Conservation (phyloP, 2,888 invertebrate species). For the Hoplodrina ambigua region DNA sequence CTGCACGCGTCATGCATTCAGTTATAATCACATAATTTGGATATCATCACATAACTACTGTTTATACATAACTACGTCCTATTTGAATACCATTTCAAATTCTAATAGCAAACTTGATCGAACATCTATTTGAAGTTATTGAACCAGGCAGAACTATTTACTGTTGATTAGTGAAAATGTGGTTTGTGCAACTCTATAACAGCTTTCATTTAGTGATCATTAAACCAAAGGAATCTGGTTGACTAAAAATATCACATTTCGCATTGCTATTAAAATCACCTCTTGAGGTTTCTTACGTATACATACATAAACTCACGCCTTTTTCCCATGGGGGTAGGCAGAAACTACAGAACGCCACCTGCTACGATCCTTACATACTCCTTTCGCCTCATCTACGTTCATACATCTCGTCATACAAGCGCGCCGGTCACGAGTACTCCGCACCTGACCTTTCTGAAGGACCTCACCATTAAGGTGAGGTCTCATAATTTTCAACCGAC, state of each 20-base stretch:
- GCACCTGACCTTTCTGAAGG: too few relatives aligned
- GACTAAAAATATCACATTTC: background rate
- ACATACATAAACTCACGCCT: too few relatives aligned
- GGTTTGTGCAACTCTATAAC: constrained; percentile 1
- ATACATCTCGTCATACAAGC: too few relatives aligned
- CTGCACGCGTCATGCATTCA: constrained; percentile 71
- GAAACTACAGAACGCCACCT: too few relatives aligned
- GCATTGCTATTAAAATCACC: background rate
- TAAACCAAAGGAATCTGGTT: background rate
- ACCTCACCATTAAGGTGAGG: too few relatives aligned
- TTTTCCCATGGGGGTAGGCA: too few relatives aligned
- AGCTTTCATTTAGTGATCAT: constrained; percentile 22
- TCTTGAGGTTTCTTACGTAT: background rate
- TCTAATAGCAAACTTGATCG: constrained; percentile 66
- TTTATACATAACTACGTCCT: constrained; percentile 67
- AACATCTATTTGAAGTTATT: constrained; percentile 53
- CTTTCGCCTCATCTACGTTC: too few relatives aligned
- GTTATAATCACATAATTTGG: constrained; percentile 81
- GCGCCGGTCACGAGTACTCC: too few relatives aligned
- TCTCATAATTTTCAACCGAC: too few relatives aligned
- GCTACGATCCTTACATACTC: too few relatives aligned
- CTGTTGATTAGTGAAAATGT: constrained; percentile 35
- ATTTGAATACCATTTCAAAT: constrained; percentile 74
- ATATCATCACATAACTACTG: constrained; percentile 62
- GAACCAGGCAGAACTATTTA: constrained; percentile 43